These are phyloP conservation scores for Schizothorax lantsangensis DNA, from an alignment of 2,797 vertebrate species.

Conservation along the genomic window DNA sequence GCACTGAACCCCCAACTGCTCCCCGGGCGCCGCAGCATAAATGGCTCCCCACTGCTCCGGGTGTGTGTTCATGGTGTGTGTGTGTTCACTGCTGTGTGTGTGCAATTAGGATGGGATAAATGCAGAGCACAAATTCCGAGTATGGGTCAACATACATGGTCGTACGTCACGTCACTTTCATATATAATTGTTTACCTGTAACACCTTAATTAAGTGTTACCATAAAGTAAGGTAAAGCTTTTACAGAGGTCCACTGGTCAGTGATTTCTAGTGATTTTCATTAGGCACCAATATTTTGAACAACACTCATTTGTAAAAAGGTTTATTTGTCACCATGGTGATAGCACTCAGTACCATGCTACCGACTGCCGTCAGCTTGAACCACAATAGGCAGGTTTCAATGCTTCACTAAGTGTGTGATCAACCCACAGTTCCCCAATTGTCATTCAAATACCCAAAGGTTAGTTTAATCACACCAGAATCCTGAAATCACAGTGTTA, in stretches of 20 bases:
- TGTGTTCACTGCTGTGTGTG: too few relatives aligned
- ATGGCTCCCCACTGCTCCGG: too few relatives aligned
- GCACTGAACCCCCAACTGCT: too few relatives aligned
- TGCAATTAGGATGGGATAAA: too few relatives aligned
- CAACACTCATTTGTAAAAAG: background rate
- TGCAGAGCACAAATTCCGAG: too few relatives aligned
- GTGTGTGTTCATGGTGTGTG: too few relatives aligned
- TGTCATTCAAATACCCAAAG: constrained; percentile 46
- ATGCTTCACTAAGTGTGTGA: constrained; percentile 40
- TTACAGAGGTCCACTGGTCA: background rate
- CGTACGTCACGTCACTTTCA: too few relatives aligned
- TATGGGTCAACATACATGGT: too few relatives aligned
- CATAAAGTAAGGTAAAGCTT: background rate
- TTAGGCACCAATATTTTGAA: background rate
- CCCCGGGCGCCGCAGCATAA: too few relatives aligned
- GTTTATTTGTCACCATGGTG: constrained; percentile 43
- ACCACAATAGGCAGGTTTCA: constrained; percentile 43
- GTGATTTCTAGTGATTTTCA: background rate
- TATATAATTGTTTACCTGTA: too few relatives aligned
- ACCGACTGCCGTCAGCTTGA: constrained; percentile 21
- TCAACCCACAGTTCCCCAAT: constrained; percentile 37
- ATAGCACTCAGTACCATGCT: constrained; percentile 25
- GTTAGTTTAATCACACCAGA: constrained; percentile 47
- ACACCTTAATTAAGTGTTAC: background rate
- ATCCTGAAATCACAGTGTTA: constrained; percentile 31